A percentile compares a stretch with the other conserved stretches of the same genome.
Evolutionary conservation across 2,888 invertebrate genomes (phyloP).

Genomic region (Chorisops tibialis): DNA sequence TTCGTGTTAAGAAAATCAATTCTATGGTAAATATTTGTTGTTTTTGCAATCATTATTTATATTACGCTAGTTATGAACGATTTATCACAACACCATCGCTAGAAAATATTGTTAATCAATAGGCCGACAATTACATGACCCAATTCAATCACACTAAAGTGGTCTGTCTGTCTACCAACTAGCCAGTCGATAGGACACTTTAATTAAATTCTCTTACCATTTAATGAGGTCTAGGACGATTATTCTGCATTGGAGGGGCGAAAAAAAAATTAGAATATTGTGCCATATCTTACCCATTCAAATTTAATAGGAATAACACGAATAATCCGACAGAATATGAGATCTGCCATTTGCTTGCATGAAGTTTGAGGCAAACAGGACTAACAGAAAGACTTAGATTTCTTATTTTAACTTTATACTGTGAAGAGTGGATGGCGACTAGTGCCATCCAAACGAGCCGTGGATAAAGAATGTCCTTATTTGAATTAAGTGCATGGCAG

Average conservation of each 20-base stretch:
- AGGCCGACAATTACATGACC: no score
- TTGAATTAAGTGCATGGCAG: conserved; percentile 12
- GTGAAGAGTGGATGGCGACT: conserved; percentile 17
- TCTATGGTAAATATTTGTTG: no score
- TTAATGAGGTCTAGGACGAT: conserved; percentile 14
- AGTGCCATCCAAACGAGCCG: not conserved
- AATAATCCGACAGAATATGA: conserved; percentile 26
- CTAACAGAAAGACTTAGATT: no score
- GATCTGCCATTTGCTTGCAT: conserved; percentile 7
- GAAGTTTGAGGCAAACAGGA: not conserved
- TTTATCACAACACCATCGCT: no score
- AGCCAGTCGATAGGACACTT: no score
- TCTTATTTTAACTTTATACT: conserved; percentile 4
- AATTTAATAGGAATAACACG: conserved; percentile 30
- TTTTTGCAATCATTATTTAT: no score
- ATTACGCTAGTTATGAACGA: no score
- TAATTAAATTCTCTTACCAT: not conserved
- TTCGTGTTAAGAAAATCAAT: conserved; percentile 6
- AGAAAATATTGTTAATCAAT: no score
- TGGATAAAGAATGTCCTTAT: conserved; percentile 10
- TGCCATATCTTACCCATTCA: conserved; percentile 23
- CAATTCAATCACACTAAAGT: no score
- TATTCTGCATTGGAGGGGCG: not conserved
- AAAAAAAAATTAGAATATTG: no score
- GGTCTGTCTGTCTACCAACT: no score